Evolutionary conservation across 1,140 invertebrate genomes (phyloP).

Genomic region (Dinoponera quadriceps): DNA sequence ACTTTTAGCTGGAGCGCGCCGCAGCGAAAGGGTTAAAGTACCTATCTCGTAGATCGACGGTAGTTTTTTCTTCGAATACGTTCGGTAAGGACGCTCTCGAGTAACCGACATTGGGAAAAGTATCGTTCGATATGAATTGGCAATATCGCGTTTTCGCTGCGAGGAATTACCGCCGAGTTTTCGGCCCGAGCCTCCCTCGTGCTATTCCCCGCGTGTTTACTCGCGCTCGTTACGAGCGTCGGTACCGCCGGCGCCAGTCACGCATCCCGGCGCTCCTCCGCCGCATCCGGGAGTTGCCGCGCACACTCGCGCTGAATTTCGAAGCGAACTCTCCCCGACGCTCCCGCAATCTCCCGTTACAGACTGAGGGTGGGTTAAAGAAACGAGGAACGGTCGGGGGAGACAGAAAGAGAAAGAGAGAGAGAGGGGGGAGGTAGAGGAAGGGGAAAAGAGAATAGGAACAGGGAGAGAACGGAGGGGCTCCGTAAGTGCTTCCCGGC

Average conservation of each 20-base stretch:
- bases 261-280: slow-evolving; percentile 6
- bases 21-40: no score
- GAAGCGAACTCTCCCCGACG: slow-evolving; percentile 12
- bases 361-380: slow-evolving; percentile 32
- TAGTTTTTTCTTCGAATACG: no score
- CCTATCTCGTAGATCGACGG: no score
- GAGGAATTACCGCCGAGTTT: slow-evolving; percentile 14
- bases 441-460: not conserved
- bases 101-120: no score
- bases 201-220: no score
- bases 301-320: slow-evolving; percentile 41
- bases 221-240: slow-evolving; percentile 12
- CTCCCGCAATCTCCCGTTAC: not conserved
- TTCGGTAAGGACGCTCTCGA: no score
- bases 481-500: slow-evolving; percentile 26
- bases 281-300: slow-evolving; percentile 12
- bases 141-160: no score
- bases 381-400: slow-evolving; percentile 18
- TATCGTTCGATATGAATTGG: no score
- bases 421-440: not conserved
- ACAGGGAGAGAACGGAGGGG: not conserved
- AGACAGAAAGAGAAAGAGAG: not conserved
- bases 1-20: no score
- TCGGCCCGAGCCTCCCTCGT: slow-evolving; percentile 12
- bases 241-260: not conserved